A percentile compares a stretch with the other conserved stretches of the same genome.
These are phyloP conservation scores for Spicauda simplicius DNA, from an alignment of 2,888 invertebrate genomes.

Conservation along the genomic window DNA sequence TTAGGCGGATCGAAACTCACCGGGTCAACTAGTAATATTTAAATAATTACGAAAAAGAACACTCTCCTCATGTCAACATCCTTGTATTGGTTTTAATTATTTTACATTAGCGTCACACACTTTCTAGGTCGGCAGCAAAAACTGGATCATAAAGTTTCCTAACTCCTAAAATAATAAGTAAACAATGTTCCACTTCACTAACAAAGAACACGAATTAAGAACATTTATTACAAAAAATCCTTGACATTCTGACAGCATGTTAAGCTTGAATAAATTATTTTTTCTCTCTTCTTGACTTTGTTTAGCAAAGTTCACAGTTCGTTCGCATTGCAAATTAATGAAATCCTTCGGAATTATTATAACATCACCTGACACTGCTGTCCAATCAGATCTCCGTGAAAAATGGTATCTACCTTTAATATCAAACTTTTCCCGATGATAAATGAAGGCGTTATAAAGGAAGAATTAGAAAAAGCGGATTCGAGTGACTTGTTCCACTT, in stretches of 20 bases:
- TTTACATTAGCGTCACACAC: too few relatives aligned
- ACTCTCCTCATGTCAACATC: too few relatives aligned
- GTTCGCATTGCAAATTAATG: slow-evolving; percentile 44
- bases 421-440: slow-evolving; percentile 56
- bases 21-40: too few relatives aligned
- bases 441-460: slow-evolving; percentile 54
- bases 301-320: slow-evolving; percentile 41
- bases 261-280: slow-evolving; percentile 30
- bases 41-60: too few relatives aligned
- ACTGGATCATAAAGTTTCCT: too few relatives aligned
- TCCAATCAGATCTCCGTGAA: slow-evolving; percentile 66
- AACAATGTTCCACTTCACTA: neutral
- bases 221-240: neutral
- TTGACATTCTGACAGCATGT: slow-evolving; percentile 6
- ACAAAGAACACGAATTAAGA: neutral
- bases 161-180: neutral
- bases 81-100: too few relatives aligned
- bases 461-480: slow-evolving; percentile 47
- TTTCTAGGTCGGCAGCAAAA: too few relatives aligned
- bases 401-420: slow-evolving; percentile 60
- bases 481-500: neutral
- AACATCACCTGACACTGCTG: slow-evolving; percentile 48
- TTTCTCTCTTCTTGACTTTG: slow-evolving; percentile 24
- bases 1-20: too few relatives aligned
- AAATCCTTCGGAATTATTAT: slow-evolving; percentile 44